Evolutionary conservation across 2,113 vertebrate genomes (phyloP).

Genomic region (Channa maculata): DNA sequence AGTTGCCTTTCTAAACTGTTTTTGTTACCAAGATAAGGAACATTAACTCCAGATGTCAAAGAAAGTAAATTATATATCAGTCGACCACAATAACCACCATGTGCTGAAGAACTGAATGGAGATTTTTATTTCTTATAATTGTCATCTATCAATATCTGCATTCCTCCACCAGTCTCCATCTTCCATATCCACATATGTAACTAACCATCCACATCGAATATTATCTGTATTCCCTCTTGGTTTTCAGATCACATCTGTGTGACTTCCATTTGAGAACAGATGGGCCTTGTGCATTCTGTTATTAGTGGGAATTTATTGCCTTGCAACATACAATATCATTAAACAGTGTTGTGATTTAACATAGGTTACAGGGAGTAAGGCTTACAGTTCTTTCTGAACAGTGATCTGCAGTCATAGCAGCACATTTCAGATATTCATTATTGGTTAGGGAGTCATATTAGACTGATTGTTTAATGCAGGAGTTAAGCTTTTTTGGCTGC

Average conservation of each 20-base stretch:
- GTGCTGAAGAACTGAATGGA: conserved; percentile 78
- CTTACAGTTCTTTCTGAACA: conserved; percentile 39
- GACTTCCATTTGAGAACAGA: conserved; percentile 67
- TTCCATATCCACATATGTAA: conserved; percentile 49
- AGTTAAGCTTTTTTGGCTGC: background rate
- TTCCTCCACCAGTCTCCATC: conserved; percentile 60
- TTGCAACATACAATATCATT: conserved; percentile 61
- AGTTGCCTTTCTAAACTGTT: conserved; percentile 89
- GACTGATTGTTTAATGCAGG: background rate
- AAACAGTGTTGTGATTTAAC: conserved; percentile 78
- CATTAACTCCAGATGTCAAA: conserved; percentile 88
- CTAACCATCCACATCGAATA: conserved; percentile 61
- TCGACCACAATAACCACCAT: conserved; percentile 78
- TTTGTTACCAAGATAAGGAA: conserved; percentile 87
- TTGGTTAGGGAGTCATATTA: conserved; percentile 4
- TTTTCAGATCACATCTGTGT: conserved; percentile 65
- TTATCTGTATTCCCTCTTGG: conserved; percentile 58
- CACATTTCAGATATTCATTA: conserved; percentile 11
- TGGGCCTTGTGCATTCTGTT: conserved; percentile 56
- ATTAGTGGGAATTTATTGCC: conserved; percentile 71
- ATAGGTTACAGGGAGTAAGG: conserved; percentile 35
- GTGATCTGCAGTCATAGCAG: conserved; percentile 27
- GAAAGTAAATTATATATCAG: conserved; percentile 83
- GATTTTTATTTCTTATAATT: conserved; percentile 70
- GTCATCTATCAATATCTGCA: conserved; percentile 72